Evolutionary conservation across 1,140 invertebrate species (phyloP).

Genomic region (Linepithema humile): DNA sequence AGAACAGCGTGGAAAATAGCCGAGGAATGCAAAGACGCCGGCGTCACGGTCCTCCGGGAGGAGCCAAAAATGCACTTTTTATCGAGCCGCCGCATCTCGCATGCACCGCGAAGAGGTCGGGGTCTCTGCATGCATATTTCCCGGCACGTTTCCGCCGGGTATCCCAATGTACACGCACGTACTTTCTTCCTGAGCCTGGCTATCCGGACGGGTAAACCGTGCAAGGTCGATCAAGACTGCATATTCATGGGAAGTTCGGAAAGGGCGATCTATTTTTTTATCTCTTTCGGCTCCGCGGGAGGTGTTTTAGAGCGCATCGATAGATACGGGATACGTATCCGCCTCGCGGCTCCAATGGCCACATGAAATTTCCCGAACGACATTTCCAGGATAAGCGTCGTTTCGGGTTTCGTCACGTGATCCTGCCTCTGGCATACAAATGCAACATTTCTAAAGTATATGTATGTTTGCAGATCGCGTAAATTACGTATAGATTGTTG

Average conservation of each 20-base stretch:
- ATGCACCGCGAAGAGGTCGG: conserved; percentile 67
- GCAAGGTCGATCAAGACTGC: conserved; percentile 61
- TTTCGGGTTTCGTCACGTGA: conserved; percentile 21
- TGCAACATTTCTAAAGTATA: conserved; percentile 8
- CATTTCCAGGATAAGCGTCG: conserved; percentile 2
- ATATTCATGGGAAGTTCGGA: conserved; percentile 61
- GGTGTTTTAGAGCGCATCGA: conserved; percentile 1
- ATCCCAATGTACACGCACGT: conserved; percentile 57
- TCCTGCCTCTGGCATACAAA: conserved; percentile 3
- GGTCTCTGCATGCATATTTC: conserved; percentile 74
- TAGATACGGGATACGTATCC: background rate
- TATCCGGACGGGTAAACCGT: conserved; percentile 60
- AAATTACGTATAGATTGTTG: conserved; percentile 35
- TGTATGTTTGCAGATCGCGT: background rate
- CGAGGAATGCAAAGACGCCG: conserved; percentile 21
- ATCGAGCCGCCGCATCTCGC: conserved; percentile 71
- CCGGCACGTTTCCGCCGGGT: conserved; percentile 69
- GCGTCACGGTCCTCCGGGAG: conserved; percentile 60
- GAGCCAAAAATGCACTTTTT: conserved; percentile 75
- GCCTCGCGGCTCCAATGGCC: conserved; percentile 18
- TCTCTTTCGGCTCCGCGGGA: background rate
- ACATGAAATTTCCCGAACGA: conserved; percentile 41
- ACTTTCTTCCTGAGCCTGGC: conserved; percentile 55
- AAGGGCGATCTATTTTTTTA: conserved; percentile 48
- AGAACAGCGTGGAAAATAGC: conserved; percentile 35